Evolutionary conservation across 2,113 vertebrate genomes (phyloP), one percentile per base, ranked within the genome.

Genomic region (Oreocharis arfaki): DNA sequence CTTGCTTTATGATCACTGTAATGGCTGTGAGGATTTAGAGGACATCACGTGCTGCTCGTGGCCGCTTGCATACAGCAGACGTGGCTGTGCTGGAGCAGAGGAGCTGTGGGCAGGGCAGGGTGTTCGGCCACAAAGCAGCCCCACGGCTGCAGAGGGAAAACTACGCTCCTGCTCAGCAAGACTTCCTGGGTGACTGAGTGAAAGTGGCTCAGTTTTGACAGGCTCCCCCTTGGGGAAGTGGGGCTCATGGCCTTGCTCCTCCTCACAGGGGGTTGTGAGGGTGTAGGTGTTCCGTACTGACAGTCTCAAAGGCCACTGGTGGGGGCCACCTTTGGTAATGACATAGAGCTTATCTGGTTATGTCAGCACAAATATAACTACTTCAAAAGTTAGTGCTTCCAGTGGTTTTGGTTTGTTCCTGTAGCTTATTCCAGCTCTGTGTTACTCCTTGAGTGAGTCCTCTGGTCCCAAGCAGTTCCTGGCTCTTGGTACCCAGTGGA

Each of bases 331-430:
- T 68, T 56, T 49, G 52, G 53, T 55, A 15, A 56, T 49, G 87
- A 60, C 52, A 37, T 20, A 91, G 73, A 93, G 49, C 67, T 95
- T 89, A 42, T 24, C 87, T 95, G 77, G 70, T 89, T 70, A 39
- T 67, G 42, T 91, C 91, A 96, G 65, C 91, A 88, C 81, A 92
- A 96, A 96, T 97, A 96, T 14, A 97, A 75, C 28, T 65, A 21
- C 86, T 95, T 81, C 84, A 67, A 52, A 92, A 73, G 52, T 61
- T 56, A 78, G 46, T 28, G 30, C 63, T 91, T 80, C 44, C n/a
- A 7, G 55, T 82, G 86, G 64, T 69, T 91, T 80, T 3, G 13
- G 55, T 96, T 94, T 87, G 67, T 95, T 94, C 73, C 68, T 63
- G 24, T 39, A 71, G 57, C 32, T 95, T 35, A 8, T 74, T 74